phyloP scores from a whole-genome alignment of 2,113 vertebrate genomes.

The Mormoops blainvillei region DNA sequence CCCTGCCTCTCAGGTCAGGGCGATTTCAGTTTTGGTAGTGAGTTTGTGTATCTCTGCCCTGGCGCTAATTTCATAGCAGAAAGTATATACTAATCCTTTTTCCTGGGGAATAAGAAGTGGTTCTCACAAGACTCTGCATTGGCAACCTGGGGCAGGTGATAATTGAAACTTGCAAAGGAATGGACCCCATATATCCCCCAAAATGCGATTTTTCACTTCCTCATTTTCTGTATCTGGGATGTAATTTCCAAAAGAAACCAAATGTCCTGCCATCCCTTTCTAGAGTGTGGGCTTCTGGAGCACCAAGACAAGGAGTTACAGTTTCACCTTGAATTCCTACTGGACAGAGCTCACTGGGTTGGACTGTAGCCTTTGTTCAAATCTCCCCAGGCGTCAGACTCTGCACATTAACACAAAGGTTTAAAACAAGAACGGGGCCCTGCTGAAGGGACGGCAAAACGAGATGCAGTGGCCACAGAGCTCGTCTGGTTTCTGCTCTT shows the following conservation, averaged over 20 bases:
- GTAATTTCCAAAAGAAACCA: background rate
- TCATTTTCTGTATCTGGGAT: background rate
- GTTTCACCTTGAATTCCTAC: background rate
- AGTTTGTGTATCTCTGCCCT: background rate
- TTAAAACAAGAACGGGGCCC: background rate
- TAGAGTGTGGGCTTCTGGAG: background rate
- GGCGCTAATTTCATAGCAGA: background rate
- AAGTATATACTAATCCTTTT: background rate
- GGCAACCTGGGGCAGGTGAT: background rate
- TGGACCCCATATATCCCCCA: background rate
- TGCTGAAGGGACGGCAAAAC: background rate
- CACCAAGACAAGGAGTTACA: background rate
- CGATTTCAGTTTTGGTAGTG: background rate
- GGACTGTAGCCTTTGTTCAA: background rate
- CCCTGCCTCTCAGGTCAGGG: background rate
- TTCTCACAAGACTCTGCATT: background rate
- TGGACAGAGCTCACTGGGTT: background rate
- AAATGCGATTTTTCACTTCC: background rate
- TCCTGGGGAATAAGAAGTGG: background rate
- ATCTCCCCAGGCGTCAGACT: background rate
- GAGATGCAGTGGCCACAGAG: background rate
- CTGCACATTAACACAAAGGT: background rate
- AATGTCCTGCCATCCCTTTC: background rate
- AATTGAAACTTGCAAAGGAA: background rate
- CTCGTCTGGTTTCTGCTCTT: slow-evolving; percentile 20